Percentiles rank a stretch among this genome's conserved stretches.
Conservation (phyloP, 2,797 vertebrate species). For the Liparis tanakae region DNA sequence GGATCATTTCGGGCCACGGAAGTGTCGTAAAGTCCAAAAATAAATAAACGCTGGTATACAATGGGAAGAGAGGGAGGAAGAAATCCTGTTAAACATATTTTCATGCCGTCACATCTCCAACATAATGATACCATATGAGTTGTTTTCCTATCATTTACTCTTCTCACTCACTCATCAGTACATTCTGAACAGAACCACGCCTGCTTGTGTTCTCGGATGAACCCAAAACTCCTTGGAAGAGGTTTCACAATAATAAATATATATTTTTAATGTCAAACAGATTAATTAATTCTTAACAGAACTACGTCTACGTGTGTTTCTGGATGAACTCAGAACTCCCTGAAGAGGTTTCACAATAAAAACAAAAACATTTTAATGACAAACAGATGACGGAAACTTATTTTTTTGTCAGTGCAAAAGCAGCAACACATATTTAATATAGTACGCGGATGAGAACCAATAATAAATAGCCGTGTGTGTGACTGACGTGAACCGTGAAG, state of each 20-base stretch:
- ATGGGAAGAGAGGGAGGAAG: background rate
- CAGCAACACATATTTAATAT: background rate
- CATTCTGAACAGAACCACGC: background rate
- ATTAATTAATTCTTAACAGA: background rate
- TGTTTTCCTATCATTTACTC: background rate
- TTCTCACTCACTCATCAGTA: background rate
- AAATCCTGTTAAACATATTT: background rate
- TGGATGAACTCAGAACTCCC: background rate
- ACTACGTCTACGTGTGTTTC: background rate
- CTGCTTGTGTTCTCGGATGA: background rate
- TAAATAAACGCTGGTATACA: constrained; percentile 7
- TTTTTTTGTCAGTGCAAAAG: background rate
- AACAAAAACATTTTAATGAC: background rate
- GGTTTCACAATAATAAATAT: background rate
- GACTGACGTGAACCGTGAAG: no score
- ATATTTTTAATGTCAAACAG: background rate
- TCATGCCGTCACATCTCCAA: no score
- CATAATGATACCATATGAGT: background rate
- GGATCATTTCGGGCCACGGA: background rate
- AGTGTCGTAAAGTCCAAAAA: background rate
- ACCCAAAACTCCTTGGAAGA: background rate
- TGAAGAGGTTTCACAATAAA: background rate
- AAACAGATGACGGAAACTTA: background rate
- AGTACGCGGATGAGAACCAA: background rate
- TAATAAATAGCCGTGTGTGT: background rate